phyloP scores from a whole-genome alignment of 2,113 vertebrate genomes.

The Lophotis ruficrista region DNA sequence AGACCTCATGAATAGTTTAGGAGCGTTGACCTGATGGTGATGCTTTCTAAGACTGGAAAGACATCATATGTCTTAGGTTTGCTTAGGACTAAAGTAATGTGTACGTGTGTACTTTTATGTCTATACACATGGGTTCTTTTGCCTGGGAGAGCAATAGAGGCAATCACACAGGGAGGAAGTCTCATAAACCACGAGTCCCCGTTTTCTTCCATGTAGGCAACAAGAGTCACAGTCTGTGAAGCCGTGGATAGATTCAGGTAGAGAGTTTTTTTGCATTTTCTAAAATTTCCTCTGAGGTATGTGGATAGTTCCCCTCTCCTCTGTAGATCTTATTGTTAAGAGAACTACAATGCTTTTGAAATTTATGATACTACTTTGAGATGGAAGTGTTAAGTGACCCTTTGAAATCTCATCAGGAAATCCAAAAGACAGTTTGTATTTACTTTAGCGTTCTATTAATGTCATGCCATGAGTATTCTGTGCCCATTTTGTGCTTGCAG shows the following conservation, averaged over 20 bases:
- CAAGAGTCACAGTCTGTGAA: not conserved
- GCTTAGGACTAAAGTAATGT: not conserved
- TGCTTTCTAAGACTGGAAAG: not conserved
- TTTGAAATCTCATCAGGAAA: not conserved
- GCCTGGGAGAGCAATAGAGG: not conserved
- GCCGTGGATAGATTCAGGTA: not conserved
- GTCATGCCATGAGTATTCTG: not conserved
- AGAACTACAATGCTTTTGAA: not conserved
- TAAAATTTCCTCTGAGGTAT: not conserved
- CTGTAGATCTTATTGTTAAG: not conserved
- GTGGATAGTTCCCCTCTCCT: not conserved
- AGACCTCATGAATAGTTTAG: not conserved
- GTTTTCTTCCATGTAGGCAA: not conserved
- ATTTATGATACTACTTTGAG: not conserved
- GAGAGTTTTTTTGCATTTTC: not conserved
- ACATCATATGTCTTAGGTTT: not conserved
- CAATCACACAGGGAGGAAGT: not conserved
- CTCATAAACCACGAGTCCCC: rapidly evolving
- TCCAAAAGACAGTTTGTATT: not conserved
- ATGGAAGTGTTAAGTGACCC: not conserved
- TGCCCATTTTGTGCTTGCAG: not conserved
- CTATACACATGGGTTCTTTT: not conserved
- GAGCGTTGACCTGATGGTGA: not conserved
- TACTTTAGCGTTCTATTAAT: not conserved
- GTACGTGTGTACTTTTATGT: rapidly evolving